Evolutionary conservation across 2,113 vertebrate genomes (phyloP).

Genomic region (Anhinga rufa): DNA sequence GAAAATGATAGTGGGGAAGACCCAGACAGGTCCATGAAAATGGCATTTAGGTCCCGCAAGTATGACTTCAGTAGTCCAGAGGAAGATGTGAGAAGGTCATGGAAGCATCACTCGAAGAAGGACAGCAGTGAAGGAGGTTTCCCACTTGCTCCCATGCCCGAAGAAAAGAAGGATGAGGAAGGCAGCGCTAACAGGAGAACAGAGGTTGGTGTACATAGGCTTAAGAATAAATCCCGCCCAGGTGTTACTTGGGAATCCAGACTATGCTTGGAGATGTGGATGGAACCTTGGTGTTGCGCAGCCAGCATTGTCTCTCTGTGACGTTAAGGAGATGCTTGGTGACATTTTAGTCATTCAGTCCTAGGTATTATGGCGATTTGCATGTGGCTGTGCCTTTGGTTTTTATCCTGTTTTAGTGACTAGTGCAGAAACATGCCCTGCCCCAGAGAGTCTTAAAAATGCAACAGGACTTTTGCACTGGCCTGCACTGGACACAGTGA

Average conservation of each 20-base stretch:
- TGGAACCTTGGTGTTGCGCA: not conserved
- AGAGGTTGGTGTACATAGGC: slow-evolving; percentile 75
- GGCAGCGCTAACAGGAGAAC: slow-evolving; percentile 87
- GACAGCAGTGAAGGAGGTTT: slow-evolving; percentile 70
- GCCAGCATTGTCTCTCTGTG: not conserved
- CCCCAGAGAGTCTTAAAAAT: not conserved
- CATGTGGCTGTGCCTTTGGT: not conserved
- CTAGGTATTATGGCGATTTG: not conserved
- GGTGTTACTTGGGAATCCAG: not conserved
- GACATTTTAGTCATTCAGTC: not conserved
- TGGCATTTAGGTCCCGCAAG: slow-evolving; percentile 52
- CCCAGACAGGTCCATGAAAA: slow-evolving; percentile 71
- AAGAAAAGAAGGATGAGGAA: slow-evolving; percentile 89
- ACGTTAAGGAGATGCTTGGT: not conserved
- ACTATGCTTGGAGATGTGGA: not conserved
- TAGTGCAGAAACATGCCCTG: not conserved
- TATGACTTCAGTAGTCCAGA: slow-evolving; percentile 48
- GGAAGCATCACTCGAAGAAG: slow-evolving; percentile 79
- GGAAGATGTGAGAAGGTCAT: slow-evolving; percentile 43
- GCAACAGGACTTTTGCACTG: not conserved
- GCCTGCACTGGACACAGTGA: not conserved
- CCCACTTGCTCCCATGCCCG: slow-evolving; percentile 70
- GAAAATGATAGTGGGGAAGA: slow-evolving; percentile 54
- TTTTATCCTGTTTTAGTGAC: not conserved
- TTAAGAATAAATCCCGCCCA: not conserved